phyloP scores from a whole-genome alignment of 2,797 vertebrate species.

The Astyanax mexicanus region DNA sequence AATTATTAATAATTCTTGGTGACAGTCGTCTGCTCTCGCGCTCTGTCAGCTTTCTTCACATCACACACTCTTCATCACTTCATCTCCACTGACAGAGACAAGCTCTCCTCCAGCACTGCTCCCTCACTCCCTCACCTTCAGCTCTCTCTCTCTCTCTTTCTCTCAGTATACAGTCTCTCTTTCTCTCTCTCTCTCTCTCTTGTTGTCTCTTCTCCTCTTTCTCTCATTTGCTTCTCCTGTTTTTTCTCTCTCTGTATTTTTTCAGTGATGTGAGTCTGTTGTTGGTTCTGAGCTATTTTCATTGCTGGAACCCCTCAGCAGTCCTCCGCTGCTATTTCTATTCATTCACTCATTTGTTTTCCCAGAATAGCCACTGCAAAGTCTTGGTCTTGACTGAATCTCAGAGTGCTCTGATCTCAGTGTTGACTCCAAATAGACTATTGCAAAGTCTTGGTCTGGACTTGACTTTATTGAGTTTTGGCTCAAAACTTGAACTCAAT shows the following conservation, averaged over 20 bases:
- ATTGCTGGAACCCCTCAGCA: no score
- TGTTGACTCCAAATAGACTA: no score
- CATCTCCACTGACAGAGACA: slow-evolving; percentile 48
- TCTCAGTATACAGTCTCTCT: background rate
- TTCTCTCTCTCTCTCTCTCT: background rate
- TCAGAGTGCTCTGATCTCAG: no score
- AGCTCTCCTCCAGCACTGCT: slow-evolving; percentile 15
- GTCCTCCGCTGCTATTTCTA: no score
- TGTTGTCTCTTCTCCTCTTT: background rate
- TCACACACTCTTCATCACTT: slow-evolving; percentile 21
- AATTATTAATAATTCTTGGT: slow-evolving; percentile 55
- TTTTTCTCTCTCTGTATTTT: background rate
- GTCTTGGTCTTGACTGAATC: no score
- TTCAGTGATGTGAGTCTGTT: background rate
- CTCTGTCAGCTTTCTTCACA: slow-evolving; percentile 49
- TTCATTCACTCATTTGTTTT: no score
- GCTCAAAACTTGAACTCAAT: no score
- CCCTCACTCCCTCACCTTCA: background rate
- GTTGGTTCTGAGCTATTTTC: no score
- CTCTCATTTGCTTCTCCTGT: background rate
- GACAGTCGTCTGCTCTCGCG: slow-evolving; percentile 48
- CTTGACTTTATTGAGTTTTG: no score
- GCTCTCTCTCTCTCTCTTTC: background rate
- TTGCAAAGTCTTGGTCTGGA: no score
- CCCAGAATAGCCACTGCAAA: no score